Conservation (phyloP, 2,888 invertebrate species). For the Neuroscelio doddi region DNA sequence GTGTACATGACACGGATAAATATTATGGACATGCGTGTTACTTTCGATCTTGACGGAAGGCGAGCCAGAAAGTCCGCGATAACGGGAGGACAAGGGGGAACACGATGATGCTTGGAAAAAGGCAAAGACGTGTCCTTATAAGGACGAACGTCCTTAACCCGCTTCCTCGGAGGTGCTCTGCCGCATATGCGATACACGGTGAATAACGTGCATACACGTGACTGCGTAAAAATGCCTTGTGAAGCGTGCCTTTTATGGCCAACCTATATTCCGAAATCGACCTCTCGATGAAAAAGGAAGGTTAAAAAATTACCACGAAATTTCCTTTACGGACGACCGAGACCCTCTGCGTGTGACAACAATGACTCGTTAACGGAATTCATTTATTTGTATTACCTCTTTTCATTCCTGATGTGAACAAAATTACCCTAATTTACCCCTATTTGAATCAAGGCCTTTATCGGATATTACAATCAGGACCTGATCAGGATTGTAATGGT, state of each 20-base stretch:
- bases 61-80: conserved; percentile 40
- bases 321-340: not conserved
- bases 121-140: conserved; percentile 69
- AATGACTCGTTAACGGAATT: not conserved
- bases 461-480: no score
- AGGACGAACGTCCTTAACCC: conserved; percentile 71
- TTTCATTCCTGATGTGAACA: no score
- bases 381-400: no score
- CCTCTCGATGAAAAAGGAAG: conserved; percentile 29
- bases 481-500: no score
- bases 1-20: conserved; percentile 38
- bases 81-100: conserved; percentile 14
- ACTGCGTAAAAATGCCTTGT: conserved; percentile 29
- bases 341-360: not conserved
- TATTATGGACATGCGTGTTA: conserved; percentile 39
- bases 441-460: no score
- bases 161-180: conserved; percentile 58
- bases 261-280: conserved; percentile 57
- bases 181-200: conserved; percentile 12
- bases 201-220: conserved; percentile 17
- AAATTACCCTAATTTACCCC: no score
- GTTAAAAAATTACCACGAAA: conserved; percentile 1
- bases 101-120: conserved; percentile 44
- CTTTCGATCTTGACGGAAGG: conserved; percentile 48
- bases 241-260: conserved; percentile 65